phyloP scores from a whole-genome alignment of 2,888 invertebrate species.

The Dryococelus australis region DNA sequence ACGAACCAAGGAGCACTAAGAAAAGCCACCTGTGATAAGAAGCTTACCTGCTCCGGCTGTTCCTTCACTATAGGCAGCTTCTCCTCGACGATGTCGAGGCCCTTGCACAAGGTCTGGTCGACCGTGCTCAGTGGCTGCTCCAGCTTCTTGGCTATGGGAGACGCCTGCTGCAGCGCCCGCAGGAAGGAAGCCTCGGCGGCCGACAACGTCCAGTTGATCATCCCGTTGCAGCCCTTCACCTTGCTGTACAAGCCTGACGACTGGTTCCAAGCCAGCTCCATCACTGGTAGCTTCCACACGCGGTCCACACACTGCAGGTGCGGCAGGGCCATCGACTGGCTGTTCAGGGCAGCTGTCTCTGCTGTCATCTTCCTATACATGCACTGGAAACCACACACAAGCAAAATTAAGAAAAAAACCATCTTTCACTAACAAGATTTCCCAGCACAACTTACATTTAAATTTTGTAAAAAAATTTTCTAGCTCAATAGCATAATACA shows the following conservation, averaged over 20 bases:
- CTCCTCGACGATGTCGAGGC: conserved; percentile 70
- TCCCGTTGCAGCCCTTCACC: conserved; percentile 68
- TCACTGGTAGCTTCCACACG: conserved; percentile 60
- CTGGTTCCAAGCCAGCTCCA: conserved; percentile 65
- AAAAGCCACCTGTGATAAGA: too few species aligned
- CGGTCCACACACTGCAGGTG: conserved; percentile 45
- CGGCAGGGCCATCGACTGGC: conserved; percentile 6
- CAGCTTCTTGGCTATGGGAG: conserved; percentile 63
- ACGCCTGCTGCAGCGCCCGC: conserved; percentile 63
- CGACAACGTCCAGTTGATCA: conserved; percentile 73
- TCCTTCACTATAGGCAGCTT: conserved; percentile 73
- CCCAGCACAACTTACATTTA: too few species aligned
- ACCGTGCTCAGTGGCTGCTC: conserved; percentile 66
- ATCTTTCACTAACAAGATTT: too few species aligned
- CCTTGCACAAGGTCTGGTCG: conserved; percentile 72
- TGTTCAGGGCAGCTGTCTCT: not conserved
- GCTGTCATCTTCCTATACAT: conserved; percentile 26
- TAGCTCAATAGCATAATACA: too few species aligned
- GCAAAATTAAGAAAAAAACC: too few species aligned
- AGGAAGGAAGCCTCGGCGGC: conserved; percentile 68
- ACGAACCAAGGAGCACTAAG: too few species aligned
- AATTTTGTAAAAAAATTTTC: too few species aligned
- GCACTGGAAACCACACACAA: not conserved
- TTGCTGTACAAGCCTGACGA: conserved; percentile 64
- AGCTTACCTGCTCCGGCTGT: conserved; percentile 66